Percentiles rank a stretch among this genome's conserved stretches.
phyloP scores from a whole-genome alignment of 2,888 invertebrate genomes.

The Antheraea yamamai region DNA sequence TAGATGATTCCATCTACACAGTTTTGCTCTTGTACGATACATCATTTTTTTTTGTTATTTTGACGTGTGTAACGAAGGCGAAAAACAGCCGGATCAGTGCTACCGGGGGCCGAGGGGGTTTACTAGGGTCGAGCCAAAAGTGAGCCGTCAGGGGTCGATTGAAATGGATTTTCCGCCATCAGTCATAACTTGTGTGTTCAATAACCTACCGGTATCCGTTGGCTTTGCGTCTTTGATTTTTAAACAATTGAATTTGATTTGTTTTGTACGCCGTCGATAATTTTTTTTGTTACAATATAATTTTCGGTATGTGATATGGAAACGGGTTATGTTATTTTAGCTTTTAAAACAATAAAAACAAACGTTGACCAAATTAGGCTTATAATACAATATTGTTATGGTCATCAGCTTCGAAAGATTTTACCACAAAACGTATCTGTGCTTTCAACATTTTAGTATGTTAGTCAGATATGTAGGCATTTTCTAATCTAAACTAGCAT shows the following conservation, averaged over 20 bases:
- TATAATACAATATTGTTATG: no score
- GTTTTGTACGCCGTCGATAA: not conserved
- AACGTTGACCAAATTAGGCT: no score
- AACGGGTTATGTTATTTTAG: not conserved
- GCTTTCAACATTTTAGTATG: no score
- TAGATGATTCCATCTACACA: conserved; percentile 57
- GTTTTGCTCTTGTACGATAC: conserved; percentile 37
- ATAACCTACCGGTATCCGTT: conserved; percentile 15
- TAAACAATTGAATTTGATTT: conserved; percentile 27
- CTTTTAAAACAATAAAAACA: not conserved
- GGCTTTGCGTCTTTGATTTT: conserved; percentile 35
- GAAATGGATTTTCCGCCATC: conserved; percentile 74
- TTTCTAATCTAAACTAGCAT: no score
- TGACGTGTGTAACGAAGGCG: conserved; percentile 78
- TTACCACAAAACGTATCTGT: no score
- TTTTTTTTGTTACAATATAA: not conserved
- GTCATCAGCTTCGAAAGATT: no score
- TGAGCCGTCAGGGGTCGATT: conserved; percentile 76
- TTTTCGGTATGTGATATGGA: not conserved
- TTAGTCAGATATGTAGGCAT: no score
- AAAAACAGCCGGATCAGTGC: conserved; percentile 73
- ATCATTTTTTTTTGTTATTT: conserved; percentile 71
- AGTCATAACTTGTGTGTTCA: conserved; percentile 21
- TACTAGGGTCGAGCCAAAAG: conserved; percentile 59
- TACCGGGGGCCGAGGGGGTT: conserved; percentile 40